Evolutionary conservation across 2,797 vertebrate genomes (phyloP).

Genomic region (Atherinosoma microstoma): DNA sequence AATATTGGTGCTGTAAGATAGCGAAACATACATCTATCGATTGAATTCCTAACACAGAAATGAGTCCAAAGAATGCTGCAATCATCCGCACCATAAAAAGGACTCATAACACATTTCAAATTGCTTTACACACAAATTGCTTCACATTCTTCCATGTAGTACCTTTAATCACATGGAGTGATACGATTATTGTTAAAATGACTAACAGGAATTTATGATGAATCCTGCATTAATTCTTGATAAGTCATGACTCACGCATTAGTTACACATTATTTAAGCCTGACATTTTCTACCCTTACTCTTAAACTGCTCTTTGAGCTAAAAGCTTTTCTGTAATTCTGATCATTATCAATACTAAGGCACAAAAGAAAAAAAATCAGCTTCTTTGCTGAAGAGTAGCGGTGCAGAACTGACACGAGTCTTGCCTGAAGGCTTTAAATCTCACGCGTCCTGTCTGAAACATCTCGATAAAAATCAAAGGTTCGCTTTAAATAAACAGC

Average conservation of each 20-base stretch:
- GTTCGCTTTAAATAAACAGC: constrained; percentile 46
- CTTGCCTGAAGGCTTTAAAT: constrained; percentile 32
- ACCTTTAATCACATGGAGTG: constrained; percentile 7
- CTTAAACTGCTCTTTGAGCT: neutral
- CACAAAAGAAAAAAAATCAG: constrained; percentile 4
- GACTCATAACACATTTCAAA: neutral
- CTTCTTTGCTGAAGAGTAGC: constrained; percentile 21
- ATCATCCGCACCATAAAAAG: neutral
- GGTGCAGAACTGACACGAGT: constrained; percentile 15
- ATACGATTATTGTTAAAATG: constrained; percentile 2
- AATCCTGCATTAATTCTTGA: constrained; percentile 20
- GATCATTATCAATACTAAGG: constrained; percentile 38
- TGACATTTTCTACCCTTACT: constrained; percentile 7
- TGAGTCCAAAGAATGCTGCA: neutral
- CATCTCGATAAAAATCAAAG: constrained; percentile 54
- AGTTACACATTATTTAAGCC: constrained; percentile 3
- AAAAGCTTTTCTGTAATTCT: constrained; percentile 28
- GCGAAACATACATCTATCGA: neutral
- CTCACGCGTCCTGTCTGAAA: constrained; percentile 39
- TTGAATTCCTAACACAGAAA: neutral
- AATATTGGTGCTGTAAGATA: neutral
- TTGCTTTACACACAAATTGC: neutral
- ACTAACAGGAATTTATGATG: constrained; percentile 14
- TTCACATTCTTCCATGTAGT: neutral
- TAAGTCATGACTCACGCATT: constrained; percentile 33